Evolutionary conservation across 1,140 invertebrate species (phyloP).

Genomic region (Hyles vespertilio): DNA sequence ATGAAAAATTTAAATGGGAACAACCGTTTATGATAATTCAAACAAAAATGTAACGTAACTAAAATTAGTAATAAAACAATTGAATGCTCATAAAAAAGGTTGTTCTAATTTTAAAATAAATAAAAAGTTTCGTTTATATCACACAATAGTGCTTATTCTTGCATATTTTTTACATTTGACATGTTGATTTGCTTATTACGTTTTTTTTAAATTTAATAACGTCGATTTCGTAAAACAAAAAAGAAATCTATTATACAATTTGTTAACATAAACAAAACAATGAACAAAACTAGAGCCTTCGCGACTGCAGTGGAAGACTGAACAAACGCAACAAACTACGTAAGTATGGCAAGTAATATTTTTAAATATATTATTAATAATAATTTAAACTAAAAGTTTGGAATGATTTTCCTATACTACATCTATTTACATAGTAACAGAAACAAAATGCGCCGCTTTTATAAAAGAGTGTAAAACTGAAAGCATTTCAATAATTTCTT

Average conservation of each 20-base stretch:
- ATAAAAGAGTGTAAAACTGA: conserved; percentile 1
- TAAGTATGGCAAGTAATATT: conserved; percentile 69
- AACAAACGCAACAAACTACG: conserved; percentile 55
- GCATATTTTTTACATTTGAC: too few relatives aligned
- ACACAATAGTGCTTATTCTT: too few relatives aligned
- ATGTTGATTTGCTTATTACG: too few relatives aligned
- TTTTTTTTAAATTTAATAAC: not conserved
- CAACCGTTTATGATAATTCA: too few relatives aligned
- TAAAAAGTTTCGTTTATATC: too few relatives aligned
- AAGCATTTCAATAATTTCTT: too few relatives aligned
- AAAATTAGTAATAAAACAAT: too few relatives aligned
- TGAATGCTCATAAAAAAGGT: too few relatives aligned
- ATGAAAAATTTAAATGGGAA: too few relatives aligned
- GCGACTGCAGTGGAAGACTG: conserved; percentile 49
- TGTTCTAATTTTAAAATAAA: too few relatives aligned
- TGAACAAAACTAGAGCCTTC: conserved; percentile 45
- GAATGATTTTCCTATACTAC: conserved; percentile 56
- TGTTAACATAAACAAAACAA: conserved; percentile 63
- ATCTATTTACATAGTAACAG: conserved; percentile 68
- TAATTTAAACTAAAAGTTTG: conserved; percentile 68
- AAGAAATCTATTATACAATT: conserved; percentile 43
- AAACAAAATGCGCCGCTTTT: conserved; percentile 28
- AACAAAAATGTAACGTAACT: too few relatives aligned
- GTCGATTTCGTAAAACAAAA: conserved; percentile 43
- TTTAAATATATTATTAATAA: conserved; percentile 58